Conservation (phyloP, 2,113 vertebrate species). For the Lepidothrix coronata region DNA sequence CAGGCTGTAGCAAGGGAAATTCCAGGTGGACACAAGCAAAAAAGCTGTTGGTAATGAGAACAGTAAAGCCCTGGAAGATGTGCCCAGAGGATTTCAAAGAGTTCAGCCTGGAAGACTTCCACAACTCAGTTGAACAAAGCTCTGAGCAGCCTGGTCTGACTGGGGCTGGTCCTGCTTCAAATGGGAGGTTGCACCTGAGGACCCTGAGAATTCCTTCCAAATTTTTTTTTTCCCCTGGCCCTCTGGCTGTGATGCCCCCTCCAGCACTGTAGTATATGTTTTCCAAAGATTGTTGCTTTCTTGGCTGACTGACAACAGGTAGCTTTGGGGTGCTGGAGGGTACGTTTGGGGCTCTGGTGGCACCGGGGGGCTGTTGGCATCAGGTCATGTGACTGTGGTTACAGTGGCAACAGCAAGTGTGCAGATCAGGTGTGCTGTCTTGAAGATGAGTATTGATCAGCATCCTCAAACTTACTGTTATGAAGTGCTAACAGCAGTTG, state of each 20-base stretch:
- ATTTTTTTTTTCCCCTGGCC: rapidly evolving
- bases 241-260: background rate
- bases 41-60: background rate
- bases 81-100: background rate
- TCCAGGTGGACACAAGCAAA: background rate
- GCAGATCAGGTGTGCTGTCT: background rate
- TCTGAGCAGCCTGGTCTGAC: background rate
- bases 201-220: background rate
- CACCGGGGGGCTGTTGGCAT: rapidly evolving
- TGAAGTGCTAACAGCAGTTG: background rate
- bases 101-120: background rate
- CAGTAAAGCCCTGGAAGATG: rapidly evolving
- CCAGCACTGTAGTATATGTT: background rate
- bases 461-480: background rate
- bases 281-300: background rate
- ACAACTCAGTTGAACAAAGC: background rate
- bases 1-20: background rate
- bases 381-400: rapidly evolving
- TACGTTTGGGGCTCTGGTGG: rapidly evolving
- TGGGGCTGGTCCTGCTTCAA: background rate
- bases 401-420: background rate
- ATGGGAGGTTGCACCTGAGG: background rate
- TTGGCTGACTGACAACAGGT: background rate
- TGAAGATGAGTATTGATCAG: background rate
- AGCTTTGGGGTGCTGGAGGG: background rate